Evolutionary conservation across 1,140 invertebrate species (phyloP).

Genomic region (Galleria mellonella): DNA sequence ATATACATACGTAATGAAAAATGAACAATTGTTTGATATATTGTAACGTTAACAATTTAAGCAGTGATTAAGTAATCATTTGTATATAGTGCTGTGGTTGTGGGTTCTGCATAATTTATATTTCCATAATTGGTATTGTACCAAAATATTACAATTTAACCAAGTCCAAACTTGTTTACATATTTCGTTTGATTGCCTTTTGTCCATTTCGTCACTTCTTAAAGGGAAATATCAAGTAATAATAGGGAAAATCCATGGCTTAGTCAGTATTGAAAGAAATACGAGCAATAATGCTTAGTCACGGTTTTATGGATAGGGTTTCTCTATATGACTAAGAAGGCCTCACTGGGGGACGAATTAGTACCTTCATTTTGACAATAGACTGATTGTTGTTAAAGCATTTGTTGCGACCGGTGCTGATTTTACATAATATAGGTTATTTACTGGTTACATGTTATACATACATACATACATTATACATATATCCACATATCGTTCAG

Average conservation of each 20-base stretch:
- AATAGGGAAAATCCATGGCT: slow-evolving; percentile 6
- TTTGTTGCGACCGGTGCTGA: slow-evolving; percentile 72
- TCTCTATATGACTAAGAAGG: slow-evolving; percentile 28
- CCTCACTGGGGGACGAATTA: slow-evolving; percentile 43
- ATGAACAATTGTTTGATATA: too few relatives aligned
- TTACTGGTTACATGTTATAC: slow-evolving; percentile 68
- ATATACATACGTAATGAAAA: too few relatives aligned
- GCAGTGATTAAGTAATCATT: too few relatives aligned
- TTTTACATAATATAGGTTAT: slow-evolving; percentile 69
- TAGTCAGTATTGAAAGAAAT: slow-evolving; percentile 7
- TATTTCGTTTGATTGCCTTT: too few relatives aligned
- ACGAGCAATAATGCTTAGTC: slow-evolving; percentile 7
- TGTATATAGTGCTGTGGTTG: too few relatives aligned
- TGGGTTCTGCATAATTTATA: too few relatives aligned
- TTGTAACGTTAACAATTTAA: too few relatives aligned
- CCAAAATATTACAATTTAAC: too few relatives aligned
- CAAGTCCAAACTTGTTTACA: too few relatives aligned
- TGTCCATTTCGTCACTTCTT: background rate
- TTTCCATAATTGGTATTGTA: too few relatives aligned
- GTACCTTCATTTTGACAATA: slow-evolving; percentile 71
- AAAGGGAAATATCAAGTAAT: background rate
- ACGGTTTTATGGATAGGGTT: background rate
- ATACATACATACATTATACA: slow-evolving; percentile 63
- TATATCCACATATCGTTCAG: slow-evolving; percentile 37
- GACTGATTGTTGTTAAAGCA: slow-evolving; percentile 72